Evolutionary conservation across 2,797 vertebrate species (phyloP), one percentile per base, ranked within the genome.

Genomic region (Pempheris klunzingeri): DNA sequence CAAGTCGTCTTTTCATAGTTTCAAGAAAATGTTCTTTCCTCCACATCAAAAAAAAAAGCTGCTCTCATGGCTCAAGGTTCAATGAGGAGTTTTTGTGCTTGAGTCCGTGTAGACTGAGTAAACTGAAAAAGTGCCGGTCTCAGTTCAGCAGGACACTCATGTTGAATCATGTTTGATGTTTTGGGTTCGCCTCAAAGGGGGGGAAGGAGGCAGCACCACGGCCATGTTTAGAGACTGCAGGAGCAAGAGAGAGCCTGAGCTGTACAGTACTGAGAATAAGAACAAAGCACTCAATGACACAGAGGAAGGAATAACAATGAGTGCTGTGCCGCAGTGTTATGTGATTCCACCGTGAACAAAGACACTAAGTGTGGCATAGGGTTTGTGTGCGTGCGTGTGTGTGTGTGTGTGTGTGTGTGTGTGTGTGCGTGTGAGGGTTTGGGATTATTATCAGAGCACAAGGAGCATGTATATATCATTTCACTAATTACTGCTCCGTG

Each of bases 301-400:
- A 81, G 76, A 89, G 85, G 84, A 90, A 84, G 72, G 89, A 92
- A 92, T 88, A 92, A 88, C 90, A 92, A 90, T 91, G 88, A 93
- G 83, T n/a, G 62, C 71, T 43, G 61, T 82, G 86, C 88, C 50
- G 82, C 87, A 90, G 85, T 82, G 77, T 81, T 87, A 77, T 81
- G 80, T 71, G 86, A 82, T 83, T 90, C 77, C 66, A 50, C 72
- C 60, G 30, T 68, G 81, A 87, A 88, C 82, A 90, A 83, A 90
- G 74, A 81, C 72, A 26, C 60, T 0, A 39, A 82, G 68, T 50
- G 57, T 59, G 28, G 74, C 50, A 41, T 54, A 60, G 64, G 38
- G 64, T 60, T 54, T 67, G 41, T 67, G 32, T 59, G 43, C 32
- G 61, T 53, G 54, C 54, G 55, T 69, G 65, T 64, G 74, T 69